Conservation (phyloP, 92 coral and sea anemone genomes). For the Heliopora coerulea region DNA sequence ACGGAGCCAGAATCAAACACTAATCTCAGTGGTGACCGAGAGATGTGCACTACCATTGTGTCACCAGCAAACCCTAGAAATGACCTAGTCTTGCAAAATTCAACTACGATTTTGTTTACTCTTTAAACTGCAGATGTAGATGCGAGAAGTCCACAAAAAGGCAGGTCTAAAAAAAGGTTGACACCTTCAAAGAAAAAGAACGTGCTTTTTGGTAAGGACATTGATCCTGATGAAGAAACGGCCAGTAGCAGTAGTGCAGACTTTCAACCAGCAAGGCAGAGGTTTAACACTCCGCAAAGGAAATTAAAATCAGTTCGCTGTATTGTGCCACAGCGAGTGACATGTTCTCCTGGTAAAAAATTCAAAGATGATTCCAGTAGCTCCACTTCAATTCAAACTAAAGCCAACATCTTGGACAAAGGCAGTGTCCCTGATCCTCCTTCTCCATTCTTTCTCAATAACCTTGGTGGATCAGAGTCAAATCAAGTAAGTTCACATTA, state of each 20-base stretch:
- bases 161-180: not conserved
- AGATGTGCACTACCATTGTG: too few relatives aligned
- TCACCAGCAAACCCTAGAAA: too few relatives aligned
- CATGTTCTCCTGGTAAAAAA: not conserved
- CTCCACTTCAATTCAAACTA: not conserved
- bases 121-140: too few relatives aligned
- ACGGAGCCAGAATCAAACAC: too few relatives aligned
- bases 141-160: not conserved
- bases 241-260: constrained; percentile 26
- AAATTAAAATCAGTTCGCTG: constrained; percentile 3
- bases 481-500: constrained; percentile 9
- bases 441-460: constrained; percentile 8
- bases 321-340: not conserved
- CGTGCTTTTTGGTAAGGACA: not conserved
- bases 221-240: constrained; percentile 13
- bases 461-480: not conserved
- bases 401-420: not conserved
- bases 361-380: not conserved
- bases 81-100: too few relatives aligned
- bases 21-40: too few relatives aligned
- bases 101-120: too few relatives aligned
- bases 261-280: constrained; percentile 1
- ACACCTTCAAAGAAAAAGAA: not conserved
- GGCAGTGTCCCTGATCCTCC: constrained; percentile 26
- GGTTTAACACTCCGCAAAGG: not conserved